phyloP scores from a whole-genome alignment of 2,797 vertebrate species.

The Rhadinocentrus ornatus region DNA sequence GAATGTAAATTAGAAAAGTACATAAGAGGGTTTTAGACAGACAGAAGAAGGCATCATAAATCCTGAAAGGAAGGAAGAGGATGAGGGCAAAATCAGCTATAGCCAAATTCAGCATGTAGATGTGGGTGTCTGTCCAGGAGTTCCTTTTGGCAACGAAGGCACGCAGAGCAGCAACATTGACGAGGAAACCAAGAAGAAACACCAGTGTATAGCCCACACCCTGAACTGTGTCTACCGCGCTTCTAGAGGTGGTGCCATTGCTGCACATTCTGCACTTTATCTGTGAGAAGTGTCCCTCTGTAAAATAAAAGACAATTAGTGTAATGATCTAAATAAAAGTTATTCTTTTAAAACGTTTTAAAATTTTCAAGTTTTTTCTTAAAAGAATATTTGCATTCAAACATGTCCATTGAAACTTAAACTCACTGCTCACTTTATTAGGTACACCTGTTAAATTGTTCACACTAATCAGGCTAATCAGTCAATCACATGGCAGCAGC shows the following conservation, averaged over 20 bases:
- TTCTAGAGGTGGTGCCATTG: background rate
- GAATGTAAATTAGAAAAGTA: constrained; percentile 63
- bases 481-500: no score
- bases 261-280: constrained; percentile 12
- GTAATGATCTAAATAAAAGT: background rate
- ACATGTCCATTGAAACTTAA: background rate
- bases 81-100: constrained; percentile 78
- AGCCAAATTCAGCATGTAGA: constrained; percentile 81
- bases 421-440: background rate
- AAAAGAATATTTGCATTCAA: background rate
- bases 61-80: constrained; percentile 82
- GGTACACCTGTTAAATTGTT: background rate
- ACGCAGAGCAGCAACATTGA: constrained; percentile 69
- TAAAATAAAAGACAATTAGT: constrained; percentile 1
- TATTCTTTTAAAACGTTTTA: background rate
- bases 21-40: constrained; percentile 27
- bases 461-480: background rate
- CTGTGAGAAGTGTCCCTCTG: constrained; percentile 10
- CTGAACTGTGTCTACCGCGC: background rate
- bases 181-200: constrained; percentile 68
- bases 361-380: background rate
- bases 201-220: constrained; percentile 60
- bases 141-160: constrained; percentile 53
- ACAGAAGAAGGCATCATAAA: constrained; percentile 58
- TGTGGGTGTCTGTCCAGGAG: constrained; percentile 74